Base-by-base conservation (phyloP, 1,140 invertebrate genomes). In the Saxidomus purpurata region DNA sequence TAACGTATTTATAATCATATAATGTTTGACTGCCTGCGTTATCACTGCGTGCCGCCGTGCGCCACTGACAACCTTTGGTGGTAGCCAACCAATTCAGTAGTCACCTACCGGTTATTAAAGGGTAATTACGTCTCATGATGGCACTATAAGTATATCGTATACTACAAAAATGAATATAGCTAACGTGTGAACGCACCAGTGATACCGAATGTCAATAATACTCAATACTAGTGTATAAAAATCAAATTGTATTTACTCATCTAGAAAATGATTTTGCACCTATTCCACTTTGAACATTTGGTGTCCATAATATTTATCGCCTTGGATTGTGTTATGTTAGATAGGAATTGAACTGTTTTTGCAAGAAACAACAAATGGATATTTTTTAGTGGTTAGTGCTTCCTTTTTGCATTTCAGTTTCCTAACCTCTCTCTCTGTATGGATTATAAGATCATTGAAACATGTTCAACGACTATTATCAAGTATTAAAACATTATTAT, bases 21-120 rank as follows among this genome's bases (percentile, higher is more conserved):
- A 34, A 63, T 88, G 86, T 88, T 88, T 88, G 86, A 88, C 76
- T 88, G 77, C 31, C 22, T 43, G 49, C 40, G 36, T 40, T 80
- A 49, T 88, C 19, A 61, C 49, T 31, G 47, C 77, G 28, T 22
- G 28, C 31, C 76, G 43, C 59, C 47, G 76, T 38, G 77, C 76
- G 3, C 76, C 61, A 71, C 31, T 88, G 76, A 38, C n/a, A 36
- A 77, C 63, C 11, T 40, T 71, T 88, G 31, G 47, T 40, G 38
- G 15, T 34, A 80, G 34, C 77, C 76, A 88, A 52, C 76, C 76
- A 61, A 34, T 40, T 80, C 74, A 79, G 6, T 81, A 71, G 34
- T 15, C 63, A 52, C 34, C 34, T 63, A 63, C 25, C 38, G 17
- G 2, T 38, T 40, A 77, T 13, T 43, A 43, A 15, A 25, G 15